These are phyloP conservation scores for Andrena fulva DNA, from an alignment of 2,888 invertebrate genomes.

Conservation along the genomic window DNA sequence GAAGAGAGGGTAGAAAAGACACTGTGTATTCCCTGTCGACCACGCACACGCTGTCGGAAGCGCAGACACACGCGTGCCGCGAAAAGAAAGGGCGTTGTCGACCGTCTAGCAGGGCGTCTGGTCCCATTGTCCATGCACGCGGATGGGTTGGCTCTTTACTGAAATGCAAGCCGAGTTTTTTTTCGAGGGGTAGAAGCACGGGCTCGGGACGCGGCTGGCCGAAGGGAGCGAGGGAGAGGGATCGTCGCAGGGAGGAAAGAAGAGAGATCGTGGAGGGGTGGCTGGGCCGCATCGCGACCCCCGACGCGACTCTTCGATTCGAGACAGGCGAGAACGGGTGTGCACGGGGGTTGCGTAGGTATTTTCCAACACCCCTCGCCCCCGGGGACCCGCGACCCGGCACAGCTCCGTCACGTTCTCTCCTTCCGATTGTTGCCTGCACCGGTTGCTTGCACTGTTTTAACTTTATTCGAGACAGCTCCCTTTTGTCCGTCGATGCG, in stretches of 20 bases:
- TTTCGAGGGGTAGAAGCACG: slow-evolving; percentile 60
- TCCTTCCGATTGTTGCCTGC: slow-evolving; percentile 61
- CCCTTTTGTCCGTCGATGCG: slow-evolving; percentile 61
- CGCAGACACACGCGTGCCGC: slow-evolving; percentile 64
- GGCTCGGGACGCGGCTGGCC: slow-evolving; percentile 25
- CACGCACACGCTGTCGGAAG: slow-evolving; percentile 47
- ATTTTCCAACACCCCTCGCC: slow-evolving; percentile 54
- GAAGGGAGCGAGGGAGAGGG: slow-evolving; percentile 6
- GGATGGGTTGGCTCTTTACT: slow-evolving; percentile 77
- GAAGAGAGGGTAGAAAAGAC: slow-evolving; percentile 45
- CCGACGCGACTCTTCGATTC: slow-evolving; percentile 71
- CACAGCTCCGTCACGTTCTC: slow-evolving; percentile 37
- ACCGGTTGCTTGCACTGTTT: slow-evolving; percentile 55
- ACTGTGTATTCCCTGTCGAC: slow-evolving; percentile 47
- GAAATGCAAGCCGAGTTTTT: slow-evolving; percentile 75
- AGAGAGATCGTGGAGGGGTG: slow-evolving; percentile 52
- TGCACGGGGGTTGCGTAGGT: slow-evolving; percentile 60
- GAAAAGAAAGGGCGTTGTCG: slow-evolving; percentile 73
- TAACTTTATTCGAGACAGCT: slow-evolving; percentile 62
- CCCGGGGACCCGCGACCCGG: slow-evolving; percentile 39
- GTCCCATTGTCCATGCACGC: slow-evolving; percentile 75
- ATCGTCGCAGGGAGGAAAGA: neutral
- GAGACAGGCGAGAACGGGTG: slow-evolving; percentile 63
- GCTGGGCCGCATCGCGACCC: slow-evolving; percentile 62
- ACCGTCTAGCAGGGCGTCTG: slow-evolving; percentile 78